Evolutionary conservation across 2,888 invertebrate species (phyloP).

Genomic region (Celastrina argiolus): DNA sequence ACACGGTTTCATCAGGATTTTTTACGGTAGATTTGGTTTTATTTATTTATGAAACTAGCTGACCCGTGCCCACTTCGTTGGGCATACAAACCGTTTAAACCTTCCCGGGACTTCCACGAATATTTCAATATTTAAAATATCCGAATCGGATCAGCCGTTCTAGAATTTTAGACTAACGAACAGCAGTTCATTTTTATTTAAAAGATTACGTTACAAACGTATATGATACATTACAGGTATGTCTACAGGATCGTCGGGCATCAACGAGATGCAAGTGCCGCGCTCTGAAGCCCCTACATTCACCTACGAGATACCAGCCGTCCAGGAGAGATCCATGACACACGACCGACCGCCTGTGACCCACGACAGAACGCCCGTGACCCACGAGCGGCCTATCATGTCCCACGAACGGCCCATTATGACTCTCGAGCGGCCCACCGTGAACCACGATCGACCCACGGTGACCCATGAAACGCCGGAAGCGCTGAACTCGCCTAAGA

Average conservation of each 20-base stretch:
- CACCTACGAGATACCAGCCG: background rate
- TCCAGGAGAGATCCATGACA: conserved; percentile 21
- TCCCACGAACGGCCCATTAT: background rate
- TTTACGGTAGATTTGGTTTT: too few relatives aligned
- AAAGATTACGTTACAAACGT: too few relatives aligned
- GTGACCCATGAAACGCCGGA: conserved; percentile 39
- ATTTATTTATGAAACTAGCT: too few relatives aligned
- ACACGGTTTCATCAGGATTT: too few relatives aligned
- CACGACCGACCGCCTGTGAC: background rate
- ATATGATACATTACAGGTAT: conserved; percentile 50
- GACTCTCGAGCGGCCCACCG: background rate
- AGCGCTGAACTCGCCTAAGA: conserved; percentile 43
- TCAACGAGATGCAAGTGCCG: conserved; percentile 43
- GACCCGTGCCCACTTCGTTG: too few relatives aligned
- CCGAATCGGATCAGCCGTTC: too few relatives aligned
- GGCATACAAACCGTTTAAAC: too few relatives aligned
- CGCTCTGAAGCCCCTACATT: conserved; percentile 39
- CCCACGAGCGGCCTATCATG: background rate
- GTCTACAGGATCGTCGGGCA: conserved; percentile 60
- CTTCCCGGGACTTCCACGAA: too few relatives aligned
- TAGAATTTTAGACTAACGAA: too few relatives aligned
- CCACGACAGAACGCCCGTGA: conserved; percentile 30
- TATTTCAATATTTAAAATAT: too few relatives aligned
- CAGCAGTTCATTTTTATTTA: background rate
- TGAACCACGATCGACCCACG: conserved; percentile 4